Percentiles rank a stretch among this genome's conserved stretches.
Evolutionary conservation across 2,888 invertebrate genomes (phyloP).

Genomic region (Biston betularia): DNA sequence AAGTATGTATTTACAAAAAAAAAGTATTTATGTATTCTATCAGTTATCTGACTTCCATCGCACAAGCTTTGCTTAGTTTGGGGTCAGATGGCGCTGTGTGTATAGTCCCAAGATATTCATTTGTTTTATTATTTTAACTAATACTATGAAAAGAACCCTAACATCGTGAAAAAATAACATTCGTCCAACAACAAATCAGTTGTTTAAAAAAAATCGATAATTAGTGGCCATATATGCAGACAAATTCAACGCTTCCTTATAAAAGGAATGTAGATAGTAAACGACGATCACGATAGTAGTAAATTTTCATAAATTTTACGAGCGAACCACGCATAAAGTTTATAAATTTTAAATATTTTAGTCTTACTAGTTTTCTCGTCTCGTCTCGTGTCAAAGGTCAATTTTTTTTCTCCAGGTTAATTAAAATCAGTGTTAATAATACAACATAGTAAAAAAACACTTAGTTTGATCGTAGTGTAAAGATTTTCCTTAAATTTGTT

Average conservation of each 20-base stretch:
- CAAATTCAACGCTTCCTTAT: slow-evolving; percentile 14
- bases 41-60: no score
- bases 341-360: not conserved
- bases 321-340: slow-evolving; percentile 6
- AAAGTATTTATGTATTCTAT: no score
- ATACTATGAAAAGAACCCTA: no score
- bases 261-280: slow-evolving; percentile 21
- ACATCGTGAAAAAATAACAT: no score
- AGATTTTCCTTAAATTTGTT: not conserved
- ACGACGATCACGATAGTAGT: not conserved
- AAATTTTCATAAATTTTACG: slow-evolving; percentile 6
- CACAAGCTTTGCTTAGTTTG: no score
- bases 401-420: slow-evolving; percentile 3
- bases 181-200: not conserved
- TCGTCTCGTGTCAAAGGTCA: slow-evolving; percentile 12
- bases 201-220: not conserved
- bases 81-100: no score
- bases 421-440: slow-evolving; percentile 3
- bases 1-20: no score
- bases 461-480: not conserved
- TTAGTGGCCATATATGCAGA: slow-evolving; percentile 20
- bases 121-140: no score
- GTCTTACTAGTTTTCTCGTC: slow-evolving; percentile 2
- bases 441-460: not conserved
- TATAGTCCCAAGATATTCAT: no score